These are phyloP conservation scores for Sinocyclocheilus rhinocerous DNA, from an alignment of 2,113 vertebrate species.

Conservation along the genomic window DNA sequence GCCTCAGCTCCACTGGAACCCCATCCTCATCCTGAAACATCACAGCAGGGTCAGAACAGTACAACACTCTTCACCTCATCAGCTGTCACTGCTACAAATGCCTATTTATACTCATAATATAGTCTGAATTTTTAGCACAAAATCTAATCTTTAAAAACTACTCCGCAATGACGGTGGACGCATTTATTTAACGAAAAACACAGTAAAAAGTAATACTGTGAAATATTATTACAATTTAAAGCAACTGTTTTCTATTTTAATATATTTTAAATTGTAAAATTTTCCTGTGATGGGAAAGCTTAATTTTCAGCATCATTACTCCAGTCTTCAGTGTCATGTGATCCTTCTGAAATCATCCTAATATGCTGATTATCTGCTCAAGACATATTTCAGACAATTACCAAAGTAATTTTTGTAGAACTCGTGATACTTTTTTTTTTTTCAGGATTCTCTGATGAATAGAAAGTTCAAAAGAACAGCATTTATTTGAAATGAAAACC, in stretches of 20 bases:
- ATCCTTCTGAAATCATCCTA: not conserved
- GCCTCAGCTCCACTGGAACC: no score
- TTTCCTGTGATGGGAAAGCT: not conserved
- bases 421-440: not conserved
- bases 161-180: no score
- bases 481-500: no score
- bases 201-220: not conserved
- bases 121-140: no score
- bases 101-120: no score
- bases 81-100: no score
- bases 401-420: not conserved
- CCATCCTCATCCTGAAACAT: no score
- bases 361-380: not conserved
- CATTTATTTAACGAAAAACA: not conserved
- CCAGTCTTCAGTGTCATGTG: not conserved
- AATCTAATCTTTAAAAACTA: not conserved
- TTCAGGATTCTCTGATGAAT: no score
- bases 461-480: no score
- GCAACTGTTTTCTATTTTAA: not conserved
- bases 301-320: not conserved
- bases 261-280: not conserved
- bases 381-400: no score
- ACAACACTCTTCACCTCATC: no score
- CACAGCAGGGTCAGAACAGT: no score
- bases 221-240: not conserved